Conservation (phyloP, 2,113 vertebrate species). For the Elephantulus edwardii region DNA sequence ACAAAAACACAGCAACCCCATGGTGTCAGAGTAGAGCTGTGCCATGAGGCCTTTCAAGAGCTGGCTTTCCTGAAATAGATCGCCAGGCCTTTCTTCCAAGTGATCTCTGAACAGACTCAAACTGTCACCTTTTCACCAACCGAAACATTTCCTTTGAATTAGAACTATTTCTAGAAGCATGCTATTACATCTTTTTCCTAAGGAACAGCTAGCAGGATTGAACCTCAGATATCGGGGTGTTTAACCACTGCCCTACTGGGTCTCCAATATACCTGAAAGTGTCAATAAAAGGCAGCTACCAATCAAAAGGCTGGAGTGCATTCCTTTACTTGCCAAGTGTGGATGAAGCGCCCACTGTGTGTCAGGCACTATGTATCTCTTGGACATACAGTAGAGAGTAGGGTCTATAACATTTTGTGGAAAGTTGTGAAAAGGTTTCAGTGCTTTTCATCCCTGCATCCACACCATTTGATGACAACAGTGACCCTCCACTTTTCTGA, state of each 20-base stretch:
- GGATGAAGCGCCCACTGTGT: not conserved
- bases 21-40: not conserved
- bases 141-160: not conserved
- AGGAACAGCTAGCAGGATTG: not conserved
- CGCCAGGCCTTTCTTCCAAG: not conserved
- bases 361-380: not conserved
- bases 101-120: not conserved
- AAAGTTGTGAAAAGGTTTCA: not conserved
- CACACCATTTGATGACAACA: accelerated
- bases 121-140: not conserved
- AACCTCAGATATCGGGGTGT: not conserved
- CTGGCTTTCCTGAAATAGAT: not conserved
- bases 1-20: too few species aligned
- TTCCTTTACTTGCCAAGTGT: not conserved
- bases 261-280: not conserved
- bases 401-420: not conserved
- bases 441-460: not conserved
- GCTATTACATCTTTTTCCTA: not conserved
- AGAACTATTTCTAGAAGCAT: not conserved
- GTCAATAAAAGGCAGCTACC: not conserved
- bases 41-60: not conserved
- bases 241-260: too few species aligned
- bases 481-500: not conserved
- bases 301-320: not conserved
- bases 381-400: not conserved